Conservation (phyloP, 2,797 vertebrate species). For the Sphenopsis melanotis region DNA sequence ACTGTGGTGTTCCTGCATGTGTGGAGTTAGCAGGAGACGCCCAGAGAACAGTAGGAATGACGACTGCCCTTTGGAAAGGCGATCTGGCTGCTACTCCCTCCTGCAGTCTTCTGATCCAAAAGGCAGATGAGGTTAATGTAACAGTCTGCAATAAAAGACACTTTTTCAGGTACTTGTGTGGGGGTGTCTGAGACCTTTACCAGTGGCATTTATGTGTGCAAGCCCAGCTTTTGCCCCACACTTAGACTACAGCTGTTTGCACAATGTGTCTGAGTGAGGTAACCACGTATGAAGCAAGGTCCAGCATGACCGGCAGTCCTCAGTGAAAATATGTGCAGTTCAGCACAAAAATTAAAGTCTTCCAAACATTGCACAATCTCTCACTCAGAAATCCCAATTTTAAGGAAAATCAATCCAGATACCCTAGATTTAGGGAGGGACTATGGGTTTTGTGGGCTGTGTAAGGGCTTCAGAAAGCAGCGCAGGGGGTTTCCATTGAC, state of each 20-base stretch:
- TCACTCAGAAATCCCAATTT: not conserved
- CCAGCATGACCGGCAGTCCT: not conserved
- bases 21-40: not conserved
- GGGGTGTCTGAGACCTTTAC: not conserved
- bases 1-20: fast-evolving
- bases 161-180: not conserved
- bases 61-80: not conserved
- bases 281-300: not conserved
- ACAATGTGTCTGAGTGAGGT: not conserved
- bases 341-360: not conserved
- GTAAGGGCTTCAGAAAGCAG: not conserved
- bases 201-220: not conserved
- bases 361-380: not conserved
- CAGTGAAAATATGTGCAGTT: not conserved
- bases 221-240: not conserved
- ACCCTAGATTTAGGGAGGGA: not conserved
- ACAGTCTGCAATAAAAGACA: not conserved
- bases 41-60: not conserved
- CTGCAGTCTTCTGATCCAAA: not conserved
- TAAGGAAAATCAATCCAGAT: not conserved
- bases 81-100: not conserved
- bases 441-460: not conserved
- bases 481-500: not conserved
- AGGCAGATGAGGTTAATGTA: not conserved
- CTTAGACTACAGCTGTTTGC: not conserved